A percentile compares a stretch with the other conserved stretches of the same genome.
phyloP scores from a whole-genome alignment of 1,140 invertebrate genomes.

The Pseudoatta argentina region DNA sequence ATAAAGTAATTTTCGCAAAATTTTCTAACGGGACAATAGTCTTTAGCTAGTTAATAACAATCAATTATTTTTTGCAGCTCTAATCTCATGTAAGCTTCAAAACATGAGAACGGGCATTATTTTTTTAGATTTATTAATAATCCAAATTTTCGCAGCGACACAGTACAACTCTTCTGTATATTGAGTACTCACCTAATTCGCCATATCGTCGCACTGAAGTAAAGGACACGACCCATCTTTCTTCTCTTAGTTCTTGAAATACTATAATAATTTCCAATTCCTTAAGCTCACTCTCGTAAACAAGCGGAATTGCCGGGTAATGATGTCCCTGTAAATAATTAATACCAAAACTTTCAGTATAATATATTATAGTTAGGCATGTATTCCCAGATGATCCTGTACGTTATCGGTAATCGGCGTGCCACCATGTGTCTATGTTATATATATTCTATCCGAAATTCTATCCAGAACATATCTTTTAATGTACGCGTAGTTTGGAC shows the following conservation, averaged over 20 bases:
- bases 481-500: slow-evolving; percentile 1
- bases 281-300: slow-evolving; percentile 58
- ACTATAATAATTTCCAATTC: slow-evolving; percentile 40
- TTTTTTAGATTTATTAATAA: not conserved
- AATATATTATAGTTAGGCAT: slow-evolving; percentile 19
- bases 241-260: not conserved
- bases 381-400: slow-evolving; percentile 31
- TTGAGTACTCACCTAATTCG: slow-evolving; percentile 31
- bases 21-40: slow-evolving; percentile 8
- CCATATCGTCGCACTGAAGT: slow-evolving; percentile 27
- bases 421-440: not conserved
- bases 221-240: slow-evolving; percentile 25
- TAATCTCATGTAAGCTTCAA: slow-evolving; percentile 11
- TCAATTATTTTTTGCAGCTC: not conserved
- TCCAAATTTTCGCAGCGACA: not conserved
- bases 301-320: slow-evolving; percentile 69
- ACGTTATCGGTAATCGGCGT: slow-evolving; percentile 35
- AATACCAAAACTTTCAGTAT: slow-evolving; percentile 33
- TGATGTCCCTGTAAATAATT: slow-evolving; percentile 62
- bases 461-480: not conserved
- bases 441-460: not conserved
- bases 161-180: not conserved
- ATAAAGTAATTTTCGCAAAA: slow-evolving; percentile 2
- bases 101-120: not conserved
- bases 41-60: slow-evolving; percentile 12